Base-by-base conservation (phyloP, 2,888 invertebrate genomes). In the Tipula confusa region DNA sequence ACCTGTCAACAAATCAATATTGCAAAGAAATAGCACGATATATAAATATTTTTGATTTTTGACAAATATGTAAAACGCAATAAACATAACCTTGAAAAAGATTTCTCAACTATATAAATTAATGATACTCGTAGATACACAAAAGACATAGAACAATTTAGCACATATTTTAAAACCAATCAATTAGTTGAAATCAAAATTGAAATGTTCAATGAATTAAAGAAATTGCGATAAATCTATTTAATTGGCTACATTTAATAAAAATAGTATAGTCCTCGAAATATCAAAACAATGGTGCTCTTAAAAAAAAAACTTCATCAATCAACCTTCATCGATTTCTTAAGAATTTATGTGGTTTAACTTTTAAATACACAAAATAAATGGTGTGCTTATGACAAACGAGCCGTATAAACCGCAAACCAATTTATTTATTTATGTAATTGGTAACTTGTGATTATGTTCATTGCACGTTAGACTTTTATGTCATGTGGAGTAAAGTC, bases 201-300 rank as follows among this genome's bases (percentile, higher is more conserved):
- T 2, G 24, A 64, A 64, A 24, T 64, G 64, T 64, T 64, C 64
- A 64, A 64, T 64, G 64, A 64, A 64, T 64, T 64, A 24, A 64
- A 64, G 64, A 64, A 64, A 64, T 64, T 64, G 64, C 24, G 64
- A 64, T 24, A 64, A 64, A 64, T 64, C 64, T 24, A 24, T 9
- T 64, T 64, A 64, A 64, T 24, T 24, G 24, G 13, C 6, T 2
- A 64, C 11, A 64, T 11, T 64, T 64, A 64, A 64, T 24, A 24
- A 9, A 24, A 64, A 64, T 24, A 18, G 15, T 24, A n/a, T n/a
- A 64, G 64, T 64, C 64, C 18, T 64, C 64, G 64, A 64, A 64
- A 64, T 24, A 64, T 64, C 24, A 64, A 64, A 64, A 64, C 64
- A 64, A 64, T 64, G 64, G 64, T 64, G 64, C 64, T 64, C 24